Evolutionary conservation across 2,888 invertebrate genomes (phyloP).

Genomic region (Melolontha melolontha): DNA sequence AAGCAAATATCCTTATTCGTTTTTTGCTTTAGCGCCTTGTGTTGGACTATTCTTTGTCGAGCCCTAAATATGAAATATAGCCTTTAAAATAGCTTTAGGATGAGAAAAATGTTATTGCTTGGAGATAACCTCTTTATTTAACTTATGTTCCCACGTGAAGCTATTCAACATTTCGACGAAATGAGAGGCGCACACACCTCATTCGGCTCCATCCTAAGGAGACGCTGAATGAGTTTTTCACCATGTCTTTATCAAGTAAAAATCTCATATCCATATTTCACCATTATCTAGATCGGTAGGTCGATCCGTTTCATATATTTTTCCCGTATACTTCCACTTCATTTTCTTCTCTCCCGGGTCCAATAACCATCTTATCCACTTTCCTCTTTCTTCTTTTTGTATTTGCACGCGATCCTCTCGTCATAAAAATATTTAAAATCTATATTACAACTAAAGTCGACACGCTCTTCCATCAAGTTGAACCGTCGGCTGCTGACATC

Average conservation of each 20-base stretch:
- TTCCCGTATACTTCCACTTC: slow-evolving; percentile 29
- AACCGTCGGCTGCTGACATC: slow-evolving; percentile 23
- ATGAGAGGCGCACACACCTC: slow-evolving; percentile 12
- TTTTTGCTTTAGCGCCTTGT: neutral
- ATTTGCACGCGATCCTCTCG: neutral
- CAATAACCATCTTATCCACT: slow-evolving; percentile 39
- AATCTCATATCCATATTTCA: slow-evolving; percentile 36
- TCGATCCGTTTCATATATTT: slow-evolving; percentile 32
- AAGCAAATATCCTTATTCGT: neutral
- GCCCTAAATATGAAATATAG: slow-evolving; percentile 15
- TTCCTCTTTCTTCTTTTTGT: slow-evolving; percentile 16
- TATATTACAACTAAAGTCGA: slow-evolving; percentile 20
- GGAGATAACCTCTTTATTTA: slow-evolving; percentile 27
- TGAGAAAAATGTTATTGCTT: slow-evolving; percentile 16
- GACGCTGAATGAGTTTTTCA: slow-evolving; percentile 22
- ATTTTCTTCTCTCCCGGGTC: slow-evolving; percentile 33
- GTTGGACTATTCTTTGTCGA: slow-evolving; percentile 18
- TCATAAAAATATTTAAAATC: slow-evolving; percentile 30
- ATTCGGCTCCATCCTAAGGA: slow-evolving; percentile 1
- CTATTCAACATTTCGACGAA: slow-evolving; percentile 24
- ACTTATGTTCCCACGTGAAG: slow-evolving; percentile 24
- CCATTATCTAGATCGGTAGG: slow-evolving; percentile 36
- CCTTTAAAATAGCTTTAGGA: slow-evolving; percentile 11
- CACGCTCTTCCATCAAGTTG: slow-evolving; percentile 27
- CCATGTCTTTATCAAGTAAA: slow-evolving; percentile 32